These are phyloP conservation scores for Zonotrichia leucophrys DNA, from an alignment of 2,113 vertebrate species.

Conservation along the genomic window DNA sequence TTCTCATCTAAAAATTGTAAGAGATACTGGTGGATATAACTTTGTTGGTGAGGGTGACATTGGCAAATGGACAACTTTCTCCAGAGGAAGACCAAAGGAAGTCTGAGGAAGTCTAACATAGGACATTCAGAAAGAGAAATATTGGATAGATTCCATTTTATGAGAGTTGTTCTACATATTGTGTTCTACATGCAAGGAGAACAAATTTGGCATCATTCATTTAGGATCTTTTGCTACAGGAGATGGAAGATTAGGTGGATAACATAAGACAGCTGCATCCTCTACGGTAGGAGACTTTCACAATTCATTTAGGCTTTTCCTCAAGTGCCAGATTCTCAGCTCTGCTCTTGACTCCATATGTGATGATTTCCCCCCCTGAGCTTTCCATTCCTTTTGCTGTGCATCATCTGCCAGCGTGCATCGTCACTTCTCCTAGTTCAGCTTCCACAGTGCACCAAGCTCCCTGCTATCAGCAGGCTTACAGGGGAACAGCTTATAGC, in stretches of 20 bases:
- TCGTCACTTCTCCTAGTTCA: neutral
- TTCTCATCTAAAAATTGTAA: neutral
- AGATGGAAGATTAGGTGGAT: conserved; percentile 31
- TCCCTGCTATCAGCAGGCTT: neutral
- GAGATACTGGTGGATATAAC: neutral
- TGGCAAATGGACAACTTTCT: neutral
- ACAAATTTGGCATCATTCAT: conserved; percentile 6
- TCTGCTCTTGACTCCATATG: conserved; percentile 31
- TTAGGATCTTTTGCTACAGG: conserved; percentile 27
- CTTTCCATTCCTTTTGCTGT: conserved; percentile 5
- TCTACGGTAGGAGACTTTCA: conserved; percentile 34
- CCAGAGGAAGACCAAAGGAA: neutral
- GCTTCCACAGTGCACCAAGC: neutral
- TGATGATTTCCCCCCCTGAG: conserved; percentile 24
- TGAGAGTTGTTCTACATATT: neutral
- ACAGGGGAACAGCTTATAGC: neutral
- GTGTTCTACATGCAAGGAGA: neutral
- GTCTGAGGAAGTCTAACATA: neutral
- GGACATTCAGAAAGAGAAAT: neutral
- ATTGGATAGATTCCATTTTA: conserved; percentile 2
- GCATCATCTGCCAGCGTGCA: neutral
- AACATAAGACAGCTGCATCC: conserved; percentile 28
- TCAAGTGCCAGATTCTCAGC: conserved; percentile 35
- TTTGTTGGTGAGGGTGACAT: neutral
- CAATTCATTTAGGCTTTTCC: conserved; percentile 41